Conservation (phyloP, 1,140 invertebrate species). For the Eciton burchellii region DNA sequence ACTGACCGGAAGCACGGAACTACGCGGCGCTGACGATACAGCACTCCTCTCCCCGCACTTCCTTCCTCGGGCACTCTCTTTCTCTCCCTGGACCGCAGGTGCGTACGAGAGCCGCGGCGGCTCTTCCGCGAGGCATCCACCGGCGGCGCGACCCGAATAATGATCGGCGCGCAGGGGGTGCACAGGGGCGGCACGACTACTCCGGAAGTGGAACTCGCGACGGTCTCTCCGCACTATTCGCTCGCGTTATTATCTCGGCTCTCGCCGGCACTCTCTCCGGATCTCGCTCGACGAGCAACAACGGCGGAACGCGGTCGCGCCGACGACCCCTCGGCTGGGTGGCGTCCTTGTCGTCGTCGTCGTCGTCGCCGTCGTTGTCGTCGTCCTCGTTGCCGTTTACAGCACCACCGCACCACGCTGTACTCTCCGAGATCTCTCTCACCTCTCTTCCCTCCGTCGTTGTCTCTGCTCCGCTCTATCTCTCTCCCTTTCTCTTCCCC, state of each 20-base stretch:
- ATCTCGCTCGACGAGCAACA: too few relatives aligned
- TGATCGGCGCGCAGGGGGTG: slow-evolving; percentile 22
- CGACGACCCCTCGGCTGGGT: slow-evolving; percentile 44
- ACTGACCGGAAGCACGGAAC: background rate
- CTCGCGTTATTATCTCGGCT: background rate
- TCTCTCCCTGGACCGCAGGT: slow-evolving; percentile 12
- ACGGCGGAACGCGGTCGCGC: slow-evolving; percentile 29
- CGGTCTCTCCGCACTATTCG: background rate
- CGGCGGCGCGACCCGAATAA: slow-evolving; percentile 35
- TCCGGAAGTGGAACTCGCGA: background rate
- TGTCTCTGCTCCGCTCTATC: background rate
- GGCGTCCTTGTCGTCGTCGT: slow-evolving; percentile 39
- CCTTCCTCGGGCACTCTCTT: slow-evolving; percentile 15
- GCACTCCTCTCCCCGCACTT: slow-evolving; percentile 18
- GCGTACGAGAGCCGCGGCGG: background rate
- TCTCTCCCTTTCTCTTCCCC: background rate
- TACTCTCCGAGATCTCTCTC: slow-evolving; percentile 1
- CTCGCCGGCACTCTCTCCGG: slow-evolving; percentile 16
- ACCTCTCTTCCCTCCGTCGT: slow-evolving; percentile 4
- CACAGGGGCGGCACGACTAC: slow-evolving; percentile 24
- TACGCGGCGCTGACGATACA: background rate
- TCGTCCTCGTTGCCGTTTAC: background rate
- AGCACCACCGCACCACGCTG: slow-evolving; percentile 24
- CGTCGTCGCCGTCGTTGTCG: slow-evolving; percentile 3
- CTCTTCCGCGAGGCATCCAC: slow-evolving; percentile 8